These are phyloP conservation scores for Ephialtes manifestator DNA, from an alignment of 2,888 invertebrate species.

Conservation along the genomic window DNA sequence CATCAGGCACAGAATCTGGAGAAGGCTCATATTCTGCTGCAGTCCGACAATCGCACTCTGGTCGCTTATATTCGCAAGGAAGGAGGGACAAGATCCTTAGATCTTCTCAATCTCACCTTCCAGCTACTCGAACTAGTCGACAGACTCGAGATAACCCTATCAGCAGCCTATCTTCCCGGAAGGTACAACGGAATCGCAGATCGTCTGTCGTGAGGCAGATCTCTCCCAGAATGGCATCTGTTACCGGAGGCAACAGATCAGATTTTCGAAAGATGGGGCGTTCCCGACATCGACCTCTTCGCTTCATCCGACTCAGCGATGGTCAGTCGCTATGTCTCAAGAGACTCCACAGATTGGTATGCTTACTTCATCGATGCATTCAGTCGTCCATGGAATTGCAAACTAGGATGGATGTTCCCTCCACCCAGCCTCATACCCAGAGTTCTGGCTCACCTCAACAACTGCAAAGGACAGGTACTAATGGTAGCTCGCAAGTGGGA, in stretches of 20 bases:
- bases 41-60: conserved; percentile 56
- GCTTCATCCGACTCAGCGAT: conserved; percentile 62
- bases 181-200: conserved; percentile 78
- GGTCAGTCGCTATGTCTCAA: conserved; percentile 57
- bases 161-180: conserved; percentile 74
- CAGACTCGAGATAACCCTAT: conserved; percentile 63
- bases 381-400: conserved; percentile 59
- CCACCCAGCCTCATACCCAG: conserved; percentile 64
- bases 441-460: conserved; percentile 61
- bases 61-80: conserved; percentile 67
- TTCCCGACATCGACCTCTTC: conserved; percentile 70
- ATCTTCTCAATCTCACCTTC: conserved; percentile 52
- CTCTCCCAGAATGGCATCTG: conserved; percentile 67
- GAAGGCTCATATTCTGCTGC: conserved; percentile 52
- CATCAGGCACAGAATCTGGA: conserved; percentile 36
- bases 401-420: conserved; percentile 59
- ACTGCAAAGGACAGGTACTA: conserved; percentile 41
- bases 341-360: conserved; percentile 62
- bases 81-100: conserved; percentile 56
- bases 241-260: conserved; percentile 45
- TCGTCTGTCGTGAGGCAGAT: conserved; percentile 68
- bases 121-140: conserved; percentile 54
- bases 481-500: conserved; percentile 60
- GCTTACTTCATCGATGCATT: conserved; percentile 69
- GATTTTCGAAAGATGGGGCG: conserved; percentile 68